phyloP scores from a whole-genome alignment of 1,140 invertebrate species.

The Pogonomyrmex californicus region DNA sequence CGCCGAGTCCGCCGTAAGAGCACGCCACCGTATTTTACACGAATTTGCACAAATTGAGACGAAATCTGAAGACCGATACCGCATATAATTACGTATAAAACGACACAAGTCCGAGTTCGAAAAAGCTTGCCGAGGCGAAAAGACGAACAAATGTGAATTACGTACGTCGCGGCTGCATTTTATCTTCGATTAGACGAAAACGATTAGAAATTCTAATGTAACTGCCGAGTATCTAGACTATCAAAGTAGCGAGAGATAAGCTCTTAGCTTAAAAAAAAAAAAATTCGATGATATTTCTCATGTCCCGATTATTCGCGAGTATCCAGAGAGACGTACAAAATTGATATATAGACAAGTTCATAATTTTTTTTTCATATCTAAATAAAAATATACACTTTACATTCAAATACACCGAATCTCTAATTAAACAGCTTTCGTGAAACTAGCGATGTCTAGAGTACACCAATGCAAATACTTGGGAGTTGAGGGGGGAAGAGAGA shows the following conservation, averaged over 20 bases:
- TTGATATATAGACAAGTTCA: background rate
- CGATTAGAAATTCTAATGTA: background rate
- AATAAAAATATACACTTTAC: background rate
- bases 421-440: background rate
- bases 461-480: background rate
- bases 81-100: background rate
- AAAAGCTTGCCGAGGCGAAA: background rate
- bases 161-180: background rate
- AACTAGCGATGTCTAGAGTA: background rate
- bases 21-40: background rate
- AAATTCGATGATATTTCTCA: background rate
- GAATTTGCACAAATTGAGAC: background rate
- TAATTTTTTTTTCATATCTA: background rate
- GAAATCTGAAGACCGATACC: background rate
- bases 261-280: background rate
- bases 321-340: background rate
- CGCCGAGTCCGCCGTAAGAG: background rate
- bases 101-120: background rate
- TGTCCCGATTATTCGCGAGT: background rate
- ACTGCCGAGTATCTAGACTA: background rate
- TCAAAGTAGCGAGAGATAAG: background rate
- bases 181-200: background rate
- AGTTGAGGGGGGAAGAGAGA: background rate
- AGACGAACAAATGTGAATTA: background rate
- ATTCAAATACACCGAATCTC: background rate